Evolutionary conservation across 1,140 invertebrate species (phyloP), one percentile per base, ranked within the genome.

Genomic region (Diabrotica undecimpunctata): DNA sequence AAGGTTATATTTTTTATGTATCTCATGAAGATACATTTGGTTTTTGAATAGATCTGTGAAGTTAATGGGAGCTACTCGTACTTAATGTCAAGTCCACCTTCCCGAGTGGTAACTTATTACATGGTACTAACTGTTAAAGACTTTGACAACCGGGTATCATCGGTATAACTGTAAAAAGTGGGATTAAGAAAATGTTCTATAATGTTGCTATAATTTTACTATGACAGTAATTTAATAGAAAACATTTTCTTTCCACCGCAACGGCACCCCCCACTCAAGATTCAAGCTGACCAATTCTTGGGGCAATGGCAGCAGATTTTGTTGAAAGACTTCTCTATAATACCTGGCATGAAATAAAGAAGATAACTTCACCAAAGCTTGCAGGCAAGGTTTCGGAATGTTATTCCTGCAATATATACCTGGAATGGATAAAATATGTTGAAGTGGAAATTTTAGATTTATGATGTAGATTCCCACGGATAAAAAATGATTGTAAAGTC

Each of bases 241-340:
- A 37, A 38, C 52, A 11, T 7, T 57, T 41, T 38, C 14, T 39
- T 72, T 67, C 69, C 69, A 70, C 53, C 50, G 51, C 2, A 62
- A 63, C 3, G 71, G 65, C 5, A 74, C 69, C 14, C 73, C 74
- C 59, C 68, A 76, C 59, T 76, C 74, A 14, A 76, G 64, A 67
- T 75, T 63, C 52, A 76, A 70, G 65, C 73, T 75, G 8, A 71
- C 39, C n/a, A 76, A 59, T 62, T 76, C 67, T 11, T 70, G 62
- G 5, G 65, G 51, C 7, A 66, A 72, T 11, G 74, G 74, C 38
- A 74, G 68, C 37, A 76, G 39, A 39, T 68, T 68, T 55, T 70
- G 59, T 53, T 72, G 67, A 7, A 66, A 60, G 14, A 75, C 70
- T 5, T 9, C 13, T 59, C 66, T 66, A 46, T 69, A 53, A 0